Conservation (phyloP, 2,113 vertebrate species). For the Neogobius melanostomus region DNA sequence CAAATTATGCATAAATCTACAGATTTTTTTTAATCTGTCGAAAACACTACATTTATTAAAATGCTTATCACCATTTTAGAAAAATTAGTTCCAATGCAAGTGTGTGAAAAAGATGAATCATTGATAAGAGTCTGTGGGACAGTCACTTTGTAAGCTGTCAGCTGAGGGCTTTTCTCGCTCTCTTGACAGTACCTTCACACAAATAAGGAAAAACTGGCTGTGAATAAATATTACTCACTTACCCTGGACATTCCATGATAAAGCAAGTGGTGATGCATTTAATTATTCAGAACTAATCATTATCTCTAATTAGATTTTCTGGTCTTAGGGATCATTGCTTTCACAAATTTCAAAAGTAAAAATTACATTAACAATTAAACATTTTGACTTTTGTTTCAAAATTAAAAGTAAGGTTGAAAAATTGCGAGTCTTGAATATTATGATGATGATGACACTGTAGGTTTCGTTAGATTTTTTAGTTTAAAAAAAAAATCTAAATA, state of each 20-base stretch:
- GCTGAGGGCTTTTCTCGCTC: slow-evolving; percentile 37
- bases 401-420: too few relatives aligned
- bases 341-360: too few relatives aligned
- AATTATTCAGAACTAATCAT: not conserved
- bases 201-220: slow-evolving; percentile 62
- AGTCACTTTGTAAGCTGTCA: slow-evolving; percentile 70
- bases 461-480: too few relatives aligned
- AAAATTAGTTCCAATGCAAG: slow-evolving; percentile 23
- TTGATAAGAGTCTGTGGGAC: slow-evolving; percentile 66
- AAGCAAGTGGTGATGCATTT: not conserved
- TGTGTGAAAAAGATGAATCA: slow-evolving; percentile 59
- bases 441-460: too few relatives aligned
- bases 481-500: too few relatives aligned
- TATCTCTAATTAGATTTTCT: not conserved
- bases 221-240: slow-evolving; percentile 41
- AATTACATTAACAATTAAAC: too few relatives aligned
- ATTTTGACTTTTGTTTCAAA: too few relatives aligned
- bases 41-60: slow-evolving; percentile 3
- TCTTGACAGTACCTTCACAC: slow-evolving; percentile 58
- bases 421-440: too few relatives aligned
- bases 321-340: not conserved
- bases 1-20: slow-evolving; percentile 22
- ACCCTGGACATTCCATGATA: slow-evolving; percentile 17
- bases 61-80: slow-evolving; percentile 20
- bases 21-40: not conserved